These are phyloP conservation scores for Erebia ligea DNA, from an alignment of 2,888 invertebrate genomes.

Conservation along the genomic window DNA sequence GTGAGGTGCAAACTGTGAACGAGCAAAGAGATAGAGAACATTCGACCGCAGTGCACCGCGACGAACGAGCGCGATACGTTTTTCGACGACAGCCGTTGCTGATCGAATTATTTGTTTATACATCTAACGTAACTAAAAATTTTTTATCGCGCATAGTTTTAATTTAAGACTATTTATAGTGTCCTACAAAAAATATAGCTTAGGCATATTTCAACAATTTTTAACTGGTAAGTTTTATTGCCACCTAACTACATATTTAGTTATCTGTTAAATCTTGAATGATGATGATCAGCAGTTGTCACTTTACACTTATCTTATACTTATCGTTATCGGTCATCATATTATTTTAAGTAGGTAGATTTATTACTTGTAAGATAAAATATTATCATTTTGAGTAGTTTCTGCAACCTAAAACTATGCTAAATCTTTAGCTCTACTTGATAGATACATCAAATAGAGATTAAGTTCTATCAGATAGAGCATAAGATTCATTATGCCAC, in stretches of 20 bases:
- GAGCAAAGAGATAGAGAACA: conserved; percentile 44
- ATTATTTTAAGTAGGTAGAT: too few relatives aligned
- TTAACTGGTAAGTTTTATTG: conserved; percentile 15
- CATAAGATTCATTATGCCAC: too few relatives aligned
- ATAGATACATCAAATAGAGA: too few relatives aligned
- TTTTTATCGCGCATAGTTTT: not conserved
- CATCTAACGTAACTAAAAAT: not conserved
- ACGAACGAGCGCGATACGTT: conserved; percentile 67
- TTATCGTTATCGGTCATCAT: too few relatives aligned
- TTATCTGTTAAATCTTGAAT: not conserved
- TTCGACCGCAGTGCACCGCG: conserved; percentile 82
- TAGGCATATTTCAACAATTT: not conserved
- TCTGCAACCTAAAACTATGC: too few relatives aligned
- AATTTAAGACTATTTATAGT: conserved; percentile 1
- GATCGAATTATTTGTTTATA: conserved; percentile 59
- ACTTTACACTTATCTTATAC: too few relatives aligned
- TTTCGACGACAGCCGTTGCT: conserved; percentile 75
- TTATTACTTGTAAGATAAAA: too few relatives aligned
- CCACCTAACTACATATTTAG: not conserved
- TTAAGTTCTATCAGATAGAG: too few relatives aligned
- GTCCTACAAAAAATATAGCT: not conserved
- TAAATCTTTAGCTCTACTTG: too few relatives aligned
- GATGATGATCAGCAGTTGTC: too few relatives aligned
- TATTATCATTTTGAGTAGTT: too few relatives aligned
- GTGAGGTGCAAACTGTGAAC: conserved; percentile 34